phyloP scores from a whole-genome alignment of 2,888 invertebrate species.

The Prosapia bicincta region DNA sequence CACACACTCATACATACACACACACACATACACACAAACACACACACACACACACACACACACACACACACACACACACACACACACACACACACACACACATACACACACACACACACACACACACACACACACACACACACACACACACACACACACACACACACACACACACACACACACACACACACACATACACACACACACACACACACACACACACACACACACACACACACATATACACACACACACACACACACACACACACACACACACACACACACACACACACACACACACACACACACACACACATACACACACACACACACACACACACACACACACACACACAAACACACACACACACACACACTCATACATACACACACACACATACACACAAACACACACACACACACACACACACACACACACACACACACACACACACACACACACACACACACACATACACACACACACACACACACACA shows the following conservation, averaged over 20 bases:
- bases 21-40: too few relatives aligned
- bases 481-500: too few relatives aligned
- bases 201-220: slow-evolving; percentile 15
- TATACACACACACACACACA: slow-evolving; percentile 12
- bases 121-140: slow-evolving; percentile 4
- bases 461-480: not conserved
- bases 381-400: too few relatives aligned
- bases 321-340: slow-evolving; percentile 1
- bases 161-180: slow-evolving; percentile 14
- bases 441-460: not conserved
- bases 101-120: not conserved
- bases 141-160: slow-evolving; percentile 10
- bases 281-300: slow-evolving; percentile 15
- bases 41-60: too few relatives aligned
- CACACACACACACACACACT: too few relatives aligned
- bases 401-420: too few relatives aligned
- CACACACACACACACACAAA: too few relatives aligned
- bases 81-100: not conserved
- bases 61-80: too few relatives aligned
- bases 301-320: slow-evolving; percentile 12
- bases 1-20: too few relatives aligned
- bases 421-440: not conserved
- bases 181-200: slow-evolving; percentile 14
- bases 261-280: slow-evolving; percentile 15
- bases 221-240: slow-evolving; percentile 15